Evolutionary conservation across 2,797 vertebrate species (phyloP), one percentile per base, ranked within the genome.

Genomic region (Neosilurus mollespiculum): DNA sequence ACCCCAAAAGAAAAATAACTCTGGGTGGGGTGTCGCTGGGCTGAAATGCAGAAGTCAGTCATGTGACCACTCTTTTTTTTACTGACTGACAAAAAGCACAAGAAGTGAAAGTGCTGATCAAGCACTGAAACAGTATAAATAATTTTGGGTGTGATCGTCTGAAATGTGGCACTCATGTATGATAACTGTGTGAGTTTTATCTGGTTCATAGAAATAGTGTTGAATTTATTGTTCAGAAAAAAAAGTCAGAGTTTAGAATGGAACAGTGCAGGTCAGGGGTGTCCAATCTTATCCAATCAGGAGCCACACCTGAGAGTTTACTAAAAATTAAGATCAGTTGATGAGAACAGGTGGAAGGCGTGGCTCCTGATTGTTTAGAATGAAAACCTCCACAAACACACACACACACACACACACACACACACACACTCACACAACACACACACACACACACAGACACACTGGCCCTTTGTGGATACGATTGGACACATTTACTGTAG

Each of bases 391-490:
- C 11, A 85, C 61, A 69, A 51, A 83, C n/a, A 69, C 9, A 81
- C 34, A 53, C 20, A 58, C 37, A 81, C 69, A 81, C 56, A 62
- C 67, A 62, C 56, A 77, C 56, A 77, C 30, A 77, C 56, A 77
- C 56, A 54, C 51, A 73, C n/a, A 72, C 49, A 73, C 51, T 53
- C 43, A 51, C 20, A 51, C 34, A 34, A 58, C 58, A 81, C 69
- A 81, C 56, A 62, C 67, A 62, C 56, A 77, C 56, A 77, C 30
- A 77, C 56, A 77, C 30, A 54, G 22, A 73, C n/a, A 72, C 49
- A 73, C n/a, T n/a, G 10, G 20, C 37, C 43, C 4, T 43, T 43
- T 43, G 8, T 43, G 43, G 43, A 43, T 43, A 43, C 4, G 43
- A 43, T 43, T 43, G 43, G 43, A 43, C 43, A 43, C 43, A 43